Conservation (phyloP, 1,140 invertebrate genomes). For the Euborellia annulipes region DNA sequence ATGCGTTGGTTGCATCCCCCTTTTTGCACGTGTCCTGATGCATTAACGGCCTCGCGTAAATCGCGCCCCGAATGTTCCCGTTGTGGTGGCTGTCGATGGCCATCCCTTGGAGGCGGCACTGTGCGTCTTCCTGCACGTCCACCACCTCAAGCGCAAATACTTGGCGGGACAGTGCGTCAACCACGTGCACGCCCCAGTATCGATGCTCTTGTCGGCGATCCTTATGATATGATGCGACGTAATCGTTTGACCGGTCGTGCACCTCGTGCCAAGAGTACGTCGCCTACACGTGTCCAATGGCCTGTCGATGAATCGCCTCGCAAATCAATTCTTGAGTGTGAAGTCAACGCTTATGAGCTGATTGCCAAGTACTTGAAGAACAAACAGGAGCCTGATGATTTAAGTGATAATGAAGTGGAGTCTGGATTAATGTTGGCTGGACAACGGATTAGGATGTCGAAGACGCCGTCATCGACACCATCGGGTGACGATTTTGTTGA, state of each 20-base stretch:
- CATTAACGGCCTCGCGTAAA: background rate
- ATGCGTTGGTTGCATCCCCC: slow-evolving; percentile 29
- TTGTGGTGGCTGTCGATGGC: background rate
- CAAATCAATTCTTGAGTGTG: slow-evolving; percentile 64
- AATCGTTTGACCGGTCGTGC: slow-evolving; percentile 36
- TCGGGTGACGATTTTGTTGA: background rate
- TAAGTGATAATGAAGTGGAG: slow-evolving; percentile 34
- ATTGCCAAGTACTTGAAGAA: slow-evolving; percentile 28
- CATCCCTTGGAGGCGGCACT: background rate
- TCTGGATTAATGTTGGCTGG: background rate
- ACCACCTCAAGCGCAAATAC: background rate
- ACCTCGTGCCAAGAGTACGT: too few species aligned
- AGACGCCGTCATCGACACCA: background rate
- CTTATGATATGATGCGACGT: slow-evolving; percentile 63
- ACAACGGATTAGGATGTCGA: background rate
- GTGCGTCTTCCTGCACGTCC: background rate
- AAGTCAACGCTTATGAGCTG: slow-evolving; percentile 71
- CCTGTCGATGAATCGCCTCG: slow-evolving; percentile 23
- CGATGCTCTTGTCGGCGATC: slow-evolving; percentile 36
- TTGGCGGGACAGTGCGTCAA: background rate
- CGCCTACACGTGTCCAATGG: slow-evolving; percentile 32
- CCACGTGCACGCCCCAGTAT: background rate
- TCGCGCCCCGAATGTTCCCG: background rate
- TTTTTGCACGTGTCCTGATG: background rate
- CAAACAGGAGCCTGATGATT: slow-evolving; percentile 25